Evolutionary conservation across 2,113 vertebrate species (phyloP).

Genomic region (Chionodraco myersi): DNA sequence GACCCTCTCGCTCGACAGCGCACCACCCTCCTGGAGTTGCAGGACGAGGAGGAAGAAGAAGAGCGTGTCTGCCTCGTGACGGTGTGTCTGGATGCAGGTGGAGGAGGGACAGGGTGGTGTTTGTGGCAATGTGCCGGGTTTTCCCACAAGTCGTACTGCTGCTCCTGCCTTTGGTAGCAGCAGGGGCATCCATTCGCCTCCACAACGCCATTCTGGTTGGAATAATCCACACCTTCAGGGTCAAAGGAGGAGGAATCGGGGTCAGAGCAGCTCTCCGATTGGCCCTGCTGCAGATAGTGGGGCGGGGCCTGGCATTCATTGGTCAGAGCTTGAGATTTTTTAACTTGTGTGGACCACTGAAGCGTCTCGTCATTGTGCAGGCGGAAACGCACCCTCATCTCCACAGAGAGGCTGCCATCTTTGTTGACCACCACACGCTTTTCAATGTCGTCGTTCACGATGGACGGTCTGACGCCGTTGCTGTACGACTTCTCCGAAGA

Average conservation of each 20-base stretch:
- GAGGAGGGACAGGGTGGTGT: conserved; percentile 48
- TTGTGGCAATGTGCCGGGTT: conserved; percentile 83
- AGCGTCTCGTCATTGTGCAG: conserved; percentile 86
- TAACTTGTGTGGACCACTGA: conserved; percentile 88
- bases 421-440: conserved; percentile 89
- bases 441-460: conserved; percentile 88
- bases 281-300: conserved; percentile 71
- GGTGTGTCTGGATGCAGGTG: conserved; percentile 41
- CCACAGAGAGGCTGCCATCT: conserved; percentile 91
- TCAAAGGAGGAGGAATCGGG: conserved; percentile 82
- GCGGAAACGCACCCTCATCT: conserved; percentile 93
- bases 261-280: conserved; percentile 81
- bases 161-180: conserved; percentile 77
- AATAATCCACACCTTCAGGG: conserved; percentile 77
- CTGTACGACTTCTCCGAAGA: conserved; percentile 86
- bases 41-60: conserved; percentile 81
- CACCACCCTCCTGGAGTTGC: conserved; percentile 79
- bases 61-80: conserved; percentile 71
- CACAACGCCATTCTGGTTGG: conserved; percentile 69
- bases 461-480: conserved; percentile 70
- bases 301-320: conserved; percentile 71
- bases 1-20: conserved; percentile 68
- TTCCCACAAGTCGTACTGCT: conserved; percentile 89
- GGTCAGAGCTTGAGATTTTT: conserved; percentile 79
- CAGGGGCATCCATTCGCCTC: conserved; percentile 75